phyloP scores from a whole-genome alignment of 2,888 invertebrate species.

The Erebia epiphron region DNA sequence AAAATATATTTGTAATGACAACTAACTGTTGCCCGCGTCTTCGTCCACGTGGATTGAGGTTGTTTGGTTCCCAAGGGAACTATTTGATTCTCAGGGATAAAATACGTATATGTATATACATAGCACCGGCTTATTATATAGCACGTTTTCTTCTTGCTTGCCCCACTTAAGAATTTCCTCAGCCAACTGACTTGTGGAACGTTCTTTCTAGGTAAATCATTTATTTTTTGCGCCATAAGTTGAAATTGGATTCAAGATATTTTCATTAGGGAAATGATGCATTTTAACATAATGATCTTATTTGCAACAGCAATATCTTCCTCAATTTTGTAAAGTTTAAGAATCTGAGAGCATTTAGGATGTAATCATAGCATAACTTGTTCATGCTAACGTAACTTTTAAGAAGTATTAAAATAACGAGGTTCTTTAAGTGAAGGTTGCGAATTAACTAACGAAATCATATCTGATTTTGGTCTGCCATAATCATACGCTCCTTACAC shows the following conservation, averaged over 20 bases:
- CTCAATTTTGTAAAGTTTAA: too few relatives aligned
- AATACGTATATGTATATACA: too few relatives aligned
- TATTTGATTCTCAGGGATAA: too few relatives aligned
- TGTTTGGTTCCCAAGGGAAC: too few relatives aligned
- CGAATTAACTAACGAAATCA: background rate
- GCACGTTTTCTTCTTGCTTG: constrained; percentile 8
- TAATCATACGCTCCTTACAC: background rate
- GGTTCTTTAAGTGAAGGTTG: background rate
- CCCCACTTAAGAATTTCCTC: constrained; percentile 3
- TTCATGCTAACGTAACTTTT: too few relatives aligned
- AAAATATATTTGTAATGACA: too few relatives aligned
- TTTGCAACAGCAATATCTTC: background rate
- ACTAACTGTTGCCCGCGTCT: too few relatives aligned
- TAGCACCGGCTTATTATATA: background rate
- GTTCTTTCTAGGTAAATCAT: background rate
- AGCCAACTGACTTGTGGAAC: background rate
- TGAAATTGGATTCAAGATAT: background rate
- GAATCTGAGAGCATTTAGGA: too few relatives aligned
- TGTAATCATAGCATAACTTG: too few relatives aligned
- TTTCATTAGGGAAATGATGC: background rate
- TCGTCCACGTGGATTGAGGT: too few relatives aligned
- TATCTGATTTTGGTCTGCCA: background rate
- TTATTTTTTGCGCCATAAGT: background rate
- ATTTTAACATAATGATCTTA: background rate
- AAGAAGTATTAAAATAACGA: background rate